Evolutionary conservation across 2,797 vertebrate species (phyloP).

Genomic region (Coracias cyanogaster): DNA sequence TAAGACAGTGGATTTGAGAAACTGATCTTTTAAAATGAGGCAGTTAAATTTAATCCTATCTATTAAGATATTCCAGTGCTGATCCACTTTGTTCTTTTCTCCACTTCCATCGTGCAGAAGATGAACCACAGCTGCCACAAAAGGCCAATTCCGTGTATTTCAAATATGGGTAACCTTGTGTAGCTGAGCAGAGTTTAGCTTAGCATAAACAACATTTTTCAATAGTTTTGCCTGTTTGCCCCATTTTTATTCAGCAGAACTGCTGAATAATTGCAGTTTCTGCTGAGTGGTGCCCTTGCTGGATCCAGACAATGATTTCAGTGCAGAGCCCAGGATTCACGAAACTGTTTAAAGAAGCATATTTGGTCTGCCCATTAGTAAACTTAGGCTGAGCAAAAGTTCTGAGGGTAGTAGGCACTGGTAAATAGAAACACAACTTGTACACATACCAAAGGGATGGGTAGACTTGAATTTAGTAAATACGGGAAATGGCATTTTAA

Average conservation of each 20-base stretch:
- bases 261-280: not conserved
- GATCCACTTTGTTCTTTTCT: not conserved
- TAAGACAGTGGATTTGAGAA: not conserved
- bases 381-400: not conserved
- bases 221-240: not conserved
- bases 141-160: not conserved
- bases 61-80: not conserved
- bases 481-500: not conserved
- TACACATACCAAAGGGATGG: not conserved
- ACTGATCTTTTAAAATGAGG: not conserved
- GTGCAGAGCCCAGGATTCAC: not conserved
- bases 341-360: not conserved
- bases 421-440: not conserved
- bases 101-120: not conserved
- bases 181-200: not conserved
- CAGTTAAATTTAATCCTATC: conserved; percentile 4
- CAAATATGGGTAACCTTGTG: not conserved
- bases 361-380: not conserved
- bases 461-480: not conserved
- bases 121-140: not conserved
- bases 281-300: not conserved
- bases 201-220: not conserved
- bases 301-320: not conserved
- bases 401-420: not conserved
- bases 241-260: not conserved